Percentiles rank a stretch among this genome's conserved stretches.
These are phyloP conservation scores for Peromyscus polionotus DNA, from an alignment of 2,113 vertebrate genomes.

Conservation along the genomic window DNA sequence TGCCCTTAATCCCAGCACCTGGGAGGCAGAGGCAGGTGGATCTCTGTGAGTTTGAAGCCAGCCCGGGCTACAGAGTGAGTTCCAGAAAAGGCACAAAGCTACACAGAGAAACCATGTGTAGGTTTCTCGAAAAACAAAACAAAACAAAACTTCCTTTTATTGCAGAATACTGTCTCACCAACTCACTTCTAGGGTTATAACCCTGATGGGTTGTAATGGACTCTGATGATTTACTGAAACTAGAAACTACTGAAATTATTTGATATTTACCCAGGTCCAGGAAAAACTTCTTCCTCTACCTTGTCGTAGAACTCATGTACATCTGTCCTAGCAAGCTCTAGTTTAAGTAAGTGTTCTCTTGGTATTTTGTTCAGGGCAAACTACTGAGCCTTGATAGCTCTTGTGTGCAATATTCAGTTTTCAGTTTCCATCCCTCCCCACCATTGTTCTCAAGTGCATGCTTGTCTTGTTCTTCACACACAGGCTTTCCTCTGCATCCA, in stretches of 20 bases:
- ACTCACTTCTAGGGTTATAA: neutral
- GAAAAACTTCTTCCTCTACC: neutral
- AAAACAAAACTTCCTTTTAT: no score
- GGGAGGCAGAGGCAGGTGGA: no score
- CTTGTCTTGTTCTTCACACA: neutral
- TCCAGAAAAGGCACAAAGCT: no score
- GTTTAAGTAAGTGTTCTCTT: neutral
- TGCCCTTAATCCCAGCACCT: no score
- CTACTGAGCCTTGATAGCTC: neutral
- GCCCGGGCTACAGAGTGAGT: no score
- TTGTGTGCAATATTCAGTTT: neutral
- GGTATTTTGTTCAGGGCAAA: neutral
- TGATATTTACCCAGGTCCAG: neutral
- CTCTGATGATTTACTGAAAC: neutral
- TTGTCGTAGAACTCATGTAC: neutral
- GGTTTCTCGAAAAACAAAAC: no score
- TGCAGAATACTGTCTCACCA: neutral
- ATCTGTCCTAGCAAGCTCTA: neutral
- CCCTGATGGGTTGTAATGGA: neutral
- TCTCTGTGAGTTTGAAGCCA: no score
- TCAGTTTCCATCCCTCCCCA: neutral
- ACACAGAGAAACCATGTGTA: no score
- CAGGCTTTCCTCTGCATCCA: neutral
- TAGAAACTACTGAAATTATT: neutral
- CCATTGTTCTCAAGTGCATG: neutral